phyloP scores from a whole-genome alignment of 2,797 vertebrate species.

The Scolopax rusticola region DNA sequence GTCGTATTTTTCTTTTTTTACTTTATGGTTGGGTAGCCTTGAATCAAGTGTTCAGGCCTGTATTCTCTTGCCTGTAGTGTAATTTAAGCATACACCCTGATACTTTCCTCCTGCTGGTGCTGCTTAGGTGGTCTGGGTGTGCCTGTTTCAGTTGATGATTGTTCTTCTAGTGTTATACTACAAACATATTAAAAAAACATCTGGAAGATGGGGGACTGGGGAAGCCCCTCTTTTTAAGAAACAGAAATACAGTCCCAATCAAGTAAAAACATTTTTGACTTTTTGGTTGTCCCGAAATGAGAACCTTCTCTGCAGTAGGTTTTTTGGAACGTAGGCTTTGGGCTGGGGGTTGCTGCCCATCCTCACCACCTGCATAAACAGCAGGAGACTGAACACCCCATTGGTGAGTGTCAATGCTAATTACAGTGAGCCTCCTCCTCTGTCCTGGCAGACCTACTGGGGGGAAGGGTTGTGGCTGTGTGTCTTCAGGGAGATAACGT shows the following conservation, averaged over 20 bases:
- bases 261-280: background rate
- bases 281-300: background rate
- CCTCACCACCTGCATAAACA: background rate
- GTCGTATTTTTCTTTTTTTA: background rate
- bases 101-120: background rate
- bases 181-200: background rate
- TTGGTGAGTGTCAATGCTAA: background rate
- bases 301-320: rapidly evolving
- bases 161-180: background rate
- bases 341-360: background rate
- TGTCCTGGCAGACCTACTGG: background rate
- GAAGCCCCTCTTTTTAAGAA: background rate
- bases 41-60: conserved; percentile 4
- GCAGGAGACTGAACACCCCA: background rate
- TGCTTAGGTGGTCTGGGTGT: conserved; percentile 52
- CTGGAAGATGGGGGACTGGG: background rate
- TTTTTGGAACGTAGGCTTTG: background rate
- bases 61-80: conserved; percentile 8
- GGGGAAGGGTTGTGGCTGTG: background rate
- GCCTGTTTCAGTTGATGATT: conserved; percentile 13
- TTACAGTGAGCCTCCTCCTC: background rate
- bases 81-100: conserved; percentile 19
- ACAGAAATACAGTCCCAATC: background rate
- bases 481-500: background rate
- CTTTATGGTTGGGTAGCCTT: background rate